These are phyloP conservation scores for Gracilinanus agilis DNA, from an alignment of 2,113 vertebrate species.

Conservation along the genomic window DNA sequence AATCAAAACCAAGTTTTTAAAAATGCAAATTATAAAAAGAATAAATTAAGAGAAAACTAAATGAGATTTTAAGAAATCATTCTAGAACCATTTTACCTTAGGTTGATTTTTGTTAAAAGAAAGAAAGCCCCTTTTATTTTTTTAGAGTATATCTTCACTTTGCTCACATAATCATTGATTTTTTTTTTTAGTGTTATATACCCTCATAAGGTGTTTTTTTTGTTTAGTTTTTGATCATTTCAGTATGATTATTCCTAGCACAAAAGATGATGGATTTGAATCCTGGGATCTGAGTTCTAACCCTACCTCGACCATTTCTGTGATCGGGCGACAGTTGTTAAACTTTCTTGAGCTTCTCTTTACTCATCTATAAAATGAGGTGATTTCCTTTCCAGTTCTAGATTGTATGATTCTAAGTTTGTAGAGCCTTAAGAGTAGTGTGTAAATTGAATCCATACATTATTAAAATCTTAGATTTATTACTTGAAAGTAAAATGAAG, in stretches of 20 bases:
- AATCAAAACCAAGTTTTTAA: background rate
- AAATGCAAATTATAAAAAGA: background rate
- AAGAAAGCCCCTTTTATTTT: background rate
- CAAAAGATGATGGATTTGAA: background rate
- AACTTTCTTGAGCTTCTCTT: background rate
- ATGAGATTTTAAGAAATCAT: background rate
- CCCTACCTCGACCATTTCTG: background rate
- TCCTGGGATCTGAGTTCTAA: background rate
- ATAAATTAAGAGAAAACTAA: too few relatives aligned
- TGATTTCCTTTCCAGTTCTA: background rate
- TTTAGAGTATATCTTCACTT: background rate
- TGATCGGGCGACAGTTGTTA: background rate
- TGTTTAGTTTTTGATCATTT: background rate
- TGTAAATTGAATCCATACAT: background rate
- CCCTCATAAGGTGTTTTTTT: background rate
- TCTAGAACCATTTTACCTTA: background rate
- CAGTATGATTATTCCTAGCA: background rate
- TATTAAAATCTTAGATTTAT: background rate
- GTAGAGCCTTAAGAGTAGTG: background rate
- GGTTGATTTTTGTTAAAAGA: background rate
- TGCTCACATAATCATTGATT: background rate
- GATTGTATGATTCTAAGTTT: background rate
- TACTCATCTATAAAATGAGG: background rate
- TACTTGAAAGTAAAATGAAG: background rate
- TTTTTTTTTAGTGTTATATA: too few relatives aligned